A percentile compares a stretch with the other conserved stretches of the same genome.
These are phyloP conservation scores for Montipora cactus DNA, from an alignment of 64 coral and sea anemone genomes.

Conservation along the genomic window DNA sequence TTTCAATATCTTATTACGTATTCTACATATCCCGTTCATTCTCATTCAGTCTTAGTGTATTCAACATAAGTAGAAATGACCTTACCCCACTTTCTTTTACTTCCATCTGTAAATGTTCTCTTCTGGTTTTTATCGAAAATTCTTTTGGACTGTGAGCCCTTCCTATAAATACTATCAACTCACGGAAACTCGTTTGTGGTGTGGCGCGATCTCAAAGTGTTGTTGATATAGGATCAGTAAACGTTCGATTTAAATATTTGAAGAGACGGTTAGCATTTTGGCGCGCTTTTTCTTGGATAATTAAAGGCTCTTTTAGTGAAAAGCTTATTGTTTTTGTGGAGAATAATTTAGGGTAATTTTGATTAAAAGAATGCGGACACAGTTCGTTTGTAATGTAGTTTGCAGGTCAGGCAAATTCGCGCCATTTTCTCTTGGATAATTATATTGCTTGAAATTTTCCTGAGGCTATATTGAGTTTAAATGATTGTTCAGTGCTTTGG, in stretches of 20 bases:
- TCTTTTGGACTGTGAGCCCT: neutral
- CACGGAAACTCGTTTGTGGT: neutral
- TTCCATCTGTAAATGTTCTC: neutral
- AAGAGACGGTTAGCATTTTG: slow-evolving; percentile 40
- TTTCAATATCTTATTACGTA: neutral
- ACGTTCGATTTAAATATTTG: neutral
- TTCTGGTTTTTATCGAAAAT: neutral
- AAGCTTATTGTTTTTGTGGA: slow-evolving; percentile 9
- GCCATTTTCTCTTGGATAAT: slow-evolving; percentile 9
- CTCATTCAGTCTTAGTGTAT: neutral
- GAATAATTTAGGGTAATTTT: neutral
- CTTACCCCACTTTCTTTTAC: neutral
- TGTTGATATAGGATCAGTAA: neutral
- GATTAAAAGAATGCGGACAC: neutral
- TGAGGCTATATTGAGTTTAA: neutral
- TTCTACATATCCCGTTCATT: neutral
- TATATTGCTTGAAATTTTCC: neutral
- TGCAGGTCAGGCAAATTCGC: neutral
- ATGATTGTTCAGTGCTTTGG: neutral
- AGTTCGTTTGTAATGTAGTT: neutral
- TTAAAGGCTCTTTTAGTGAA: slow-evolving; percentile 12
- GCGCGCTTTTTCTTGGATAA: slow-evolving; percentile 1
- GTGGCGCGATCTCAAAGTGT: neutral
- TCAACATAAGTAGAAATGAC: neutral
- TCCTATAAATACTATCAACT: neutral